These are phyloP conservation scores for Lophotriccus pileatus DNA, from an alignment of 2,797 vertebrate genomes.

Conservation along the genomic window DNA sequence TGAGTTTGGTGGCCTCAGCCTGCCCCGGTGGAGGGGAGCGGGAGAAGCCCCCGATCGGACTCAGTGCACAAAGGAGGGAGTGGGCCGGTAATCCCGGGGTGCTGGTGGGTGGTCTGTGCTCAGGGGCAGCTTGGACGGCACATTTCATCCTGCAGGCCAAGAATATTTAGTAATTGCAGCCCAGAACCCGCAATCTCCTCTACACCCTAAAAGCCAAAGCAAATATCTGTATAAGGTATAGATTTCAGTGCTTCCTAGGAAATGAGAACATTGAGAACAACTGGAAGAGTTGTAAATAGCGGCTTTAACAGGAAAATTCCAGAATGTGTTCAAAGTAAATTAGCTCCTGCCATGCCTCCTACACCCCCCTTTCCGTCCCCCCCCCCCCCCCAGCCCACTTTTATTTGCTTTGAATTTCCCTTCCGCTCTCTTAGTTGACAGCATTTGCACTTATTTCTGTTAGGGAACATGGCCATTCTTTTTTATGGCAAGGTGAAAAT, in stretches of 20 bases:
- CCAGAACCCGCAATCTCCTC: neutral
- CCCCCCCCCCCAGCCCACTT: neutral
- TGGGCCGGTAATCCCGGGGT: neutral
- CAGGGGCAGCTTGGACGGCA: constrained; percentile 19
- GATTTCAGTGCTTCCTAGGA: neutral
- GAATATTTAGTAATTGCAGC: neutral
- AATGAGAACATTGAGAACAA: neutral
- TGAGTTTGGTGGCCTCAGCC: neutral
- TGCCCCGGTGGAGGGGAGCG: neutral
- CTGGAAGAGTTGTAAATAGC: constrained; percentile 33
- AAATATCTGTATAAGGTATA: neutral
- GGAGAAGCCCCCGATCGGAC: neutral
- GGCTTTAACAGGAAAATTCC: constrained; percentile 49
- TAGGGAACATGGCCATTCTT: constrained; percentile 77
- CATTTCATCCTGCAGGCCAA: constrained; percentile 7
- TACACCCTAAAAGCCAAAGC: constrained; percentile 18
- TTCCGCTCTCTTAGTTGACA: constrained; percentile 76
- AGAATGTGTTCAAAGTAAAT: constrained; percentile 56
- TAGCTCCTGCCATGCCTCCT: constrained; percentile 7
- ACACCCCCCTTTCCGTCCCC: constrained; percentile 16
- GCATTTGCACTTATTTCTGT: constrained; percentile 83
- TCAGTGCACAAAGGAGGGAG: neutral
- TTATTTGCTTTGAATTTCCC: constrained; percentile 72
- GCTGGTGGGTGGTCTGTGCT: constrained; percentile 54
- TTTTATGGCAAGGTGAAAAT: constrained; percentile 80